These are phyloP conservation scores for Xestoiulus laeticollis DNA, from an alignment of 2,888 invertebrate species.

Conservation along the genomic window DNA sequence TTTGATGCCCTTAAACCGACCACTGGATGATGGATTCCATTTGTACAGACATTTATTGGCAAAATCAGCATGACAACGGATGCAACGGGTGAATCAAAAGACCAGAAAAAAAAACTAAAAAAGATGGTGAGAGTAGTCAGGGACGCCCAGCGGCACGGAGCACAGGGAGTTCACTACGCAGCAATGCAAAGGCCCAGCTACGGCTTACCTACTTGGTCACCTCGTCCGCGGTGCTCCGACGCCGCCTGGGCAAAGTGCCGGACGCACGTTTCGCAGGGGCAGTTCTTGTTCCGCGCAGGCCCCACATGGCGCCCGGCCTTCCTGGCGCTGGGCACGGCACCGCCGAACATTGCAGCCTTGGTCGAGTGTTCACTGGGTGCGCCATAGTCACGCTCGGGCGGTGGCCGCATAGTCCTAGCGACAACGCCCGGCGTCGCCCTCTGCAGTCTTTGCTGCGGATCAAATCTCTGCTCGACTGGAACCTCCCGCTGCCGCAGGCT, in stretches of 20 bases:
- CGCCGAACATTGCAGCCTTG: constrained; percentile 1
- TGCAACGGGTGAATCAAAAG: not conserved
- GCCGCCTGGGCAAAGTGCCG: constrained; percentile 66
- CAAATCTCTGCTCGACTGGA: no score
- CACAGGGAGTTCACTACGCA: not conserved
- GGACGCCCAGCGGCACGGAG: not conserved
- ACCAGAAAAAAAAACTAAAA: not conserved
- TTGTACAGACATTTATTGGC: not conserved
- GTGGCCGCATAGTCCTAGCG: not conserved
- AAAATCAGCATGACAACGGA: constrained; percentile 5
- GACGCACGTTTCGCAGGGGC: constrained; percentile 75
- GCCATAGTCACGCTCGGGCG: not conserved
- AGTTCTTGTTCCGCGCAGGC: constrained; percentile 77
- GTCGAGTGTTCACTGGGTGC: not conserved
- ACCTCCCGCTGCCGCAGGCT: no score
- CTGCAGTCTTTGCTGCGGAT: not conserved
- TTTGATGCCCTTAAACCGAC: not conserved
- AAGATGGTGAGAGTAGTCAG: not conserved
- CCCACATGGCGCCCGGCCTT: constrained; percentile 79
- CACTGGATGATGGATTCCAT: not conserved
- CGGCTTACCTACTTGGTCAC: constrained; percentile 55
- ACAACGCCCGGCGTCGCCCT: not conserved
- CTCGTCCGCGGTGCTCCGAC: constrained; percentile 59
- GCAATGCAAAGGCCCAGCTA: not conserved
- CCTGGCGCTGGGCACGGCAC: constrained; percentile 66